Base-by-base conservation (phyloP, 2,888 invertebrate species). In the Torymus tubicola region DNA sequence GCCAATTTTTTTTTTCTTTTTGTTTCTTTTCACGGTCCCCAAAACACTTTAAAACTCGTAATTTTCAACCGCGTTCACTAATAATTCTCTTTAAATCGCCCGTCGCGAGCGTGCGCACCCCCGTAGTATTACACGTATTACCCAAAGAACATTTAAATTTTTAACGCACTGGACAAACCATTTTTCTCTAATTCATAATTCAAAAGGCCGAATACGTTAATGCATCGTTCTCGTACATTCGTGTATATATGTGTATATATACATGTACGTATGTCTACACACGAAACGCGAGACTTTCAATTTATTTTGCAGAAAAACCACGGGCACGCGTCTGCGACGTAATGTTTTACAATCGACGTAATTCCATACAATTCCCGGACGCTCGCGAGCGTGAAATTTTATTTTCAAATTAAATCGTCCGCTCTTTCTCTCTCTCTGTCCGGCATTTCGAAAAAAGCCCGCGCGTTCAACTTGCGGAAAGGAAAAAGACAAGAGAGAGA, bases 361-460 rank as follows among this genome's bases (percentile, higher is more conserved):
- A 60, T 70, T 31, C 13, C 8, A 16, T 31, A 24, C 52, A 73
- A 73, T 73, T 73, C 55, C 31, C 31, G 31, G 31, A 16, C 24
- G 73, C 53, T 57, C 74, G 65, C 73, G 58, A 58, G 68, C 75
- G 58, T 61, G 75, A 76, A 68, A 68, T 76, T 76, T 68, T 53
- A 76, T 76, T 68, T 73, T 24, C 21, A 73, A 61, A 63, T 72
- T 63, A 72, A 72, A 72, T 72, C 72, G 72, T 72, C 61, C 72
- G 71, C n/a, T n/a, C n/a, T n/a, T n/a, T n/a, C n/a, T n/a, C n/a
- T n/a, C 31, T n/a, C 42, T 5, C 69, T 11, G 2, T 42, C 13
- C 31, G 11, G 24, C 16, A n/a, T 50, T 50, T 63, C 55, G 55
- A 24, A 57, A 69, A 57, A 65, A 57, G 18, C 31, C 4, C 31